These are phyloP conservation scores for Prionailurus viverrinus DNA, from an alignment of 2,113 vertebrate species.

Conservation along the genomic window DNA sequence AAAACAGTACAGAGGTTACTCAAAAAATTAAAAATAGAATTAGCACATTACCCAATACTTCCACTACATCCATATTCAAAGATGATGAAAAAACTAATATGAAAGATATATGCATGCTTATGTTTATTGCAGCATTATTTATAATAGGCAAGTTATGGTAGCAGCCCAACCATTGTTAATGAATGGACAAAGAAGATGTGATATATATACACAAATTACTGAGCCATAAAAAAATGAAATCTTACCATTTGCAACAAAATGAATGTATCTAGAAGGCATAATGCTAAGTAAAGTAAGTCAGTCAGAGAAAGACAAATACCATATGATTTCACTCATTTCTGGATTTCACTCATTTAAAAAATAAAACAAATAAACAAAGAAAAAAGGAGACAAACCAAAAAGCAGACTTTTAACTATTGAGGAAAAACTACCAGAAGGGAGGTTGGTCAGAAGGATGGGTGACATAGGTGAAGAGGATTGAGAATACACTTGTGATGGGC, in stretches of 20 bases:
- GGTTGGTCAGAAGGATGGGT: neutral
- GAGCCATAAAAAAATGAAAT: neutral
- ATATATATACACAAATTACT: neutral
- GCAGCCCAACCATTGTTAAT: neutral
- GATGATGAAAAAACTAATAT: neutral
- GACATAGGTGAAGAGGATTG: neutral
- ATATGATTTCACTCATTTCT: neutral
- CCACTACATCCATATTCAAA: neutral
- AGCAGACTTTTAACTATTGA: neutral
- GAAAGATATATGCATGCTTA: neutral
- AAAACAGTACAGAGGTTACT: neutral
- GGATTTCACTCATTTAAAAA: too few species aligned
- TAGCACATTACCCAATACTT: neutral
- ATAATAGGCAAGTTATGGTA: neutral
- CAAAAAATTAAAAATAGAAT: neutral
- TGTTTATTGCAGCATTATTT: neutral
- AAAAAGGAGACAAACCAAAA: neutral
- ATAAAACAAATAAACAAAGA: neutral
- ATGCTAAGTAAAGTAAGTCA: neutral
- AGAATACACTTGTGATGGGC: neutral
- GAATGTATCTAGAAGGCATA: neutral
- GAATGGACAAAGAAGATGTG: neutral
- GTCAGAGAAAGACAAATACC: neutral
- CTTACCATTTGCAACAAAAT: neutral
- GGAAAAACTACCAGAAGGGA: neutral